Evolutionary conservation across 2,113 vertebrate genomes (phyloP).

Genomic region (Oryzias celebensis): DNA sequence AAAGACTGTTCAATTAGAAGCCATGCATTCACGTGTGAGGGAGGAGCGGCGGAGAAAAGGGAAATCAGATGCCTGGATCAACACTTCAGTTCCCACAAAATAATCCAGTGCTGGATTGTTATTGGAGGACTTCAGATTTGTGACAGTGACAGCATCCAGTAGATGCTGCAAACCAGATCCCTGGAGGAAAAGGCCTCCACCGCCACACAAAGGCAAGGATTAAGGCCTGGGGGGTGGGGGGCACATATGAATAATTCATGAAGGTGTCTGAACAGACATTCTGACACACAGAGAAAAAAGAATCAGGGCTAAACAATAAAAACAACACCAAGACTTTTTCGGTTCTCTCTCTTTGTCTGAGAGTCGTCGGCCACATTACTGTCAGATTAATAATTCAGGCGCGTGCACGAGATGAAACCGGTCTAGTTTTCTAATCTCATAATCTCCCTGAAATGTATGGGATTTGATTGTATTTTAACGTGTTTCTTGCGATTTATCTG

Average conservation of each 20-base stretch:
- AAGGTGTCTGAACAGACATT: conserved; percentile 60
- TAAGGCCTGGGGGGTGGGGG: conserved; percentile 38
- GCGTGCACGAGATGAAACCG: conserved; percentile 34
- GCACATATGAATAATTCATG: conserved; percentile 70
- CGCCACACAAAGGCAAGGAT: conserved; percentile 72
- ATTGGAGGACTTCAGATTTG: conserved; percentile 20
- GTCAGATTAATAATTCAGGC: conserved; percentile 53
- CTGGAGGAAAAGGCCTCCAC: conserved; percentile 57
- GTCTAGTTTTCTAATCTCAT: conserved; percentile 53
- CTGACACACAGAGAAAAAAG: conserved; percentile 51
- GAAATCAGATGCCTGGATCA: conserved; percentile 24
- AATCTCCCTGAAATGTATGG: conserved; percentile 37
- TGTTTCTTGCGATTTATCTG: not conserved
- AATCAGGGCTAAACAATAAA: conserved; percentile 18
- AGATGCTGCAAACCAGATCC: conserved; percentile 54
- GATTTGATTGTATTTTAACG: not conserved
- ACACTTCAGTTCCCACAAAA: not conserved
- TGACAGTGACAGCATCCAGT: conserved; percentile 52
- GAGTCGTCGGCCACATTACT: conserved; percentile 18
- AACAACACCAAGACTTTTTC: conserved; percentile 5
- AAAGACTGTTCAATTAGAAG: no score
- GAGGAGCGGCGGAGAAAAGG: no score
- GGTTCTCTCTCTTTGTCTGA: conserved; percentile 36
- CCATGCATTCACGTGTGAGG: not conserved
- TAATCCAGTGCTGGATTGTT: conserved; percentile 1